Percentiles rank a stretch among this genome's conserved stretches.
Evolutionary conservation across 2,113 vertebrate species (phyloP).

Genomic region (Ranitomeya imitator): DNA sequence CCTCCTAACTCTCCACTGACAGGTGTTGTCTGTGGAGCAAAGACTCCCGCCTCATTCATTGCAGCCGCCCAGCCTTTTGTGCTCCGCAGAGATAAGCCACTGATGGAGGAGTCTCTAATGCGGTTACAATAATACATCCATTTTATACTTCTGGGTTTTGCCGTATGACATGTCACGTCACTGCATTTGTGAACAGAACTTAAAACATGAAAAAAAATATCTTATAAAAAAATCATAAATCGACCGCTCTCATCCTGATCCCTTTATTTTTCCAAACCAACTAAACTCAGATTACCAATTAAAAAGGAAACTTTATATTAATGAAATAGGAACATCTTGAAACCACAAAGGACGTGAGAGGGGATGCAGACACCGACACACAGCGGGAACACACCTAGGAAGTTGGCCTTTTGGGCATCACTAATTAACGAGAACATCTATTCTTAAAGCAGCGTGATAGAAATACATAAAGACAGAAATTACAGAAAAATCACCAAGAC

Average conservation of each 20-base stretch:
- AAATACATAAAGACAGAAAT: background rate
- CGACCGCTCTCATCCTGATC: slow-evolving; percentile 8
- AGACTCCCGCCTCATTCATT: no score
- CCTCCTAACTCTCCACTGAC: no score
- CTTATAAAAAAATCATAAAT: background rate
- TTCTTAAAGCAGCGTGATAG: background rate
- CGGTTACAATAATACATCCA: no score
- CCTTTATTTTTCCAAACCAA: slow-evolving; percentile 42
- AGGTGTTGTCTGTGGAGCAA: no score
- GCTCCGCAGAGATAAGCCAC: no score
- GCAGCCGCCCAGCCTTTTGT: no score
- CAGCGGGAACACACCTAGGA: slow-evolving; percentile 5
- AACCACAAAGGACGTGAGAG: slow-evolving; percentile 25
- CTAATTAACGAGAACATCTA: slow-evolving; percentile 18
- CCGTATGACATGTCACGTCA: no score
- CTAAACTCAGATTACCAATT: slow-evolving; percentile 48
- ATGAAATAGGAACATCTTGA: slow-evolving; percentile 38
- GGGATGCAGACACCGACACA: slow-evolving; percentile 10
- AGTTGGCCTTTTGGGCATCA: background rate
- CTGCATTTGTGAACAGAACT: background rate
- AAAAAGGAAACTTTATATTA: slow-evolving; percentile 45
- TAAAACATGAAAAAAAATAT: no score
- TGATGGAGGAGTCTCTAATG: no score
- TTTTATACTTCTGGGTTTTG: no score
- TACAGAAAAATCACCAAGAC: background rate